Evolutionary conservation across 2,113 vertebrate species (phyloP), one percentile per base, ranked within the genome.

Genomic region (Chionomys nivalis): DNA sequence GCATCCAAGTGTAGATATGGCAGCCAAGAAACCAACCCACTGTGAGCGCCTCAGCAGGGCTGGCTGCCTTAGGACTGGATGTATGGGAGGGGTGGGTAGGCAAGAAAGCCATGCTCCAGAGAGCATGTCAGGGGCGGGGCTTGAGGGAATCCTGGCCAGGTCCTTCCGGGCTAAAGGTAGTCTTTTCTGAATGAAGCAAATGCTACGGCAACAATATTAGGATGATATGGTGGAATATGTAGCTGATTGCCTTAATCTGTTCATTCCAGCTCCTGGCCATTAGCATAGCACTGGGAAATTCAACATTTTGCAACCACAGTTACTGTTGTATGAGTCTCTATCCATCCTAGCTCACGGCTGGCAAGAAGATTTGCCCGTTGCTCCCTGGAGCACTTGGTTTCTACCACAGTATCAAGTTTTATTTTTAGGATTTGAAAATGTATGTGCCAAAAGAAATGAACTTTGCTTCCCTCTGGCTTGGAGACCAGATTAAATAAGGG

Each of bases 351-450:
- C 52, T n/a, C 44, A 13, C 94, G 58, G 88, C 91, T 95, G 26
- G 31, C 75, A 24, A 87, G 88, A 94, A 93, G 87, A 78, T 78
- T 86, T 88, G 63, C 36, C 82, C 42, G 3, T 12, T 33, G 44
- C 76, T 85, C 70, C 86, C 79, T 33, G 17, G 70, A 87, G 61
- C 11, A 28, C 49, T 61, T 52, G 44, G 33, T 89, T 97, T 93
- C 90, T 96, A 86, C 66, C 39, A 49, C 31, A 86, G 79, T 10
- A 91, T n/a, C 86, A 94, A 77, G 66, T 72, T 96, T 97, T 81
- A 92, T 93, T 94, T 97, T 97, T 88, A 16, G 77, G 24, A 94
- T 89, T 95, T 88, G 94, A 96, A 17, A 17, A 89, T 91, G 91
- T 90, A 87, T 0, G 16, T 87, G 96, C 77, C 95, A 96, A 73